Evolutionary conservation across 2,888 invertebrate species (phyloP), one percentile per base, ranked within the genome.

Genomic region (Agrotis exclamationis): DNA sequence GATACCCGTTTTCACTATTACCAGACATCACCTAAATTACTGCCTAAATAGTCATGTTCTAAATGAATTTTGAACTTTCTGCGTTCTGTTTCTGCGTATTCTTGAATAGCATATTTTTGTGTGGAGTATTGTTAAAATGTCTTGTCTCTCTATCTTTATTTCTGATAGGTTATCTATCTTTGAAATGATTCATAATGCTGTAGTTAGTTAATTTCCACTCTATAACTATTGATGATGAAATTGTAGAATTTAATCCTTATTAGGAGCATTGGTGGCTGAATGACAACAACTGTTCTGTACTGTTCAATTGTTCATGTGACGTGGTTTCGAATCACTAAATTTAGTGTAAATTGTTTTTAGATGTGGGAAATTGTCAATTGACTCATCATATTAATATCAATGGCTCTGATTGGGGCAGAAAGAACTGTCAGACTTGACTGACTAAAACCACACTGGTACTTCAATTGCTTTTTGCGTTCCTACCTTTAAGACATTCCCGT

Each of bases 191-290:
- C 74, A 70, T 74, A 56, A 74, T 65, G 50, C 56, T 33, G 51
- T 77, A 59, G 66, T 65, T 24, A 63, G 79, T 83, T 76, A 77
- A 71, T 83, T 84, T 83, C 81, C 73, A 77, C 77, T 80, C 71
- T 44, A 53, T 60, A 74, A 28, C 7, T 6, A 33, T 7, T 62
- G 54, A 33, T 33, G 2, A 39, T 51, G 44, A 45, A 39, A 44
- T 45, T 58, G 44, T 47, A 14, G 14, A 44, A 44, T 14, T n/a
- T 56, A 5, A 11, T 56, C 48, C 44, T 39, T 48, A 7, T 53
- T 20, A 6, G 13, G 18, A 28, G 28, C 11, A 18, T 2, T 54
- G 53, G n/a, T 13, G 5, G 6, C 33, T 0, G n/a, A 33, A 13
- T n/a, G n/a, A n/a, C 33, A 33, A 33, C 5, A 28, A n/a, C 5